These are phyloP conservation scores for Bombus sibiricus DNA, from an alignment of 1,140 invertebrate genomes.

Conservation along the genomic window DNA sequence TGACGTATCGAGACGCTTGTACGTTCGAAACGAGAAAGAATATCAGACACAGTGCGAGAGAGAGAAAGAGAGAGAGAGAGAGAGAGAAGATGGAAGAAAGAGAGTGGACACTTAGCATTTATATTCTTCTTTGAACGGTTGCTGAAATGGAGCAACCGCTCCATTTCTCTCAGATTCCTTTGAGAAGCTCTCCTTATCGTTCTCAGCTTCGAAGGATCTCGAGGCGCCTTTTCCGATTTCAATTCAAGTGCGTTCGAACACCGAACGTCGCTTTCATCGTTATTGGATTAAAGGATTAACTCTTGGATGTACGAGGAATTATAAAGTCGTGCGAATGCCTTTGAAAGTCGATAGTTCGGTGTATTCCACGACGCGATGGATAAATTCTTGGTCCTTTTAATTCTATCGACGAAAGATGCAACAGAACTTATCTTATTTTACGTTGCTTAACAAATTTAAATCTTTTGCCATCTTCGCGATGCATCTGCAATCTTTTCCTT, in stretches of 20 bases:
- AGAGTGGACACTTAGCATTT: constrained; percentile 47
- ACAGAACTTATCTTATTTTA: neutral
- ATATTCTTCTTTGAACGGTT: constrained; percentile 42
- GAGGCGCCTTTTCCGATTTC: constrained; percentile 39
- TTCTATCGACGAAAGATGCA: neutral
- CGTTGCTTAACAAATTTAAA: neutral
- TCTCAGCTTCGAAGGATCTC: constrained; percentile 19
- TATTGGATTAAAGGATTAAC: constrained; percentile 55
- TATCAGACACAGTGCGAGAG: neutral
- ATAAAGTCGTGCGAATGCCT: constrained; percentile 29
- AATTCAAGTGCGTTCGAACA: constrained; percentile 56
- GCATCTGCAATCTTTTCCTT: neutral
- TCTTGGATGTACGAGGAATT: constrained; percentile 35
- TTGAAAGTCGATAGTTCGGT: constrained; percentile 4
- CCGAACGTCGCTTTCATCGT: constrained; percentile 45
- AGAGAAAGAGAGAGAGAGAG: neutral
- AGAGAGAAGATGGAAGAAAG: neutral
- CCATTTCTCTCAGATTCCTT: constrained; percentile 20
- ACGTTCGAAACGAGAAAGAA: neutral
- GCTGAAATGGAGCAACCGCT: constrained; percentile 38
- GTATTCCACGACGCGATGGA: neutral
- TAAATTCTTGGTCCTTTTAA: constrained; percentile 9
- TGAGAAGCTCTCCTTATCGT: constrained; percentile 44
- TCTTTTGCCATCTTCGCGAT: neutral
- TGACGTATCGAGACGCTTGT: neutral